Conservation (phyloP, 2,797 vertebrate genomes). For the Paguma larvata region DNA sequence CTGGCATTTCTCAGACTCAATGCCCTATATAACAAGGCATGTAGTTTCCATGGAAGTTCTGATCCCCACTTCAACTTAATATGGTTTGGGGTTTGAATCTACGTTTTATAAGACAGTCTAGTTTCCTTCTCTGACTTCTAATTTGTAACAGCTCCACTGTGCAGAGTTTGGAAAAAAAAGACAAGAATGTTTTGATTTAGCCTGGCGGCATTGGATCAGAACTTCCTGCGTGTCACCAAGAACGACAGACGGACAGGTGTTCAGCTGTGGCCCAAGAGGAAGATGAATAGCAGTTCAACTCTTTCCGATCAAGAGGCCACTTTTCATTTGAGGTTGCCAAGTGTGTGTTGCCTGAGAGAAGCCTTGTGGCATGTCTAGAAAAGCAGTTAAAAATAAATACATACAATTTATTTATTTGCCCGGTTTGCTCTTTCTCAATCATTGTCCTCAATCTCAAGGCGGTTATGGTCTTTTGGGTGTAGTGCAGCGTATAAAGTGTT, state of each 20-base stretch:
- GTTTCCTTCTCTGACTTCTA: background rate
- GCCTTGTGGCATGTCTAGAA: slow-evolving; percentile 72
- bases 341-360: slow-evolving; percentile 78
- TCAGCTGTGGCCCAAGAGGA: background rate
- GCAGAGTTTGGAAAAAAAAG: background rate
- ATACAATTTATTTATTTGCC: slow-evolving; percentile 73
- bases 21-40: background rate
- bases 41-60: background rate
- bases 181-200: slow-evolving; percentile 45
- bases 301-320: slow-evolving; percentile 68
- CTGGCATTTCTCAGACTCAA: background rate
- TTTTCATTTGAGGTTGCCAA: slow-evolving; percentile 67
- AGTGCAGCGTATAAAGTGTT: slow-evolving; percentile 71
- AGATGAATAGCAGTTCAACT: slow-evolving; percentile 16
- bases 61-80: background rate
- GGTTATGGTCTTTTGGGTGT: slow-evolving; percentile 76
- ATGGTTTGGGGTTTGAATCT: background rate
- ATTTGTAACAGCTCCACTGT: background rate
- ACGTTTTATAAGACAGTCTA: background rate
- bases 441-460: slow-evolving; percentile 68
- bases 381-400: slow-evolving; percentile 79
- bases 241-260: background rate
- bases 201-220: background rate
- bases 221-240: background rate
- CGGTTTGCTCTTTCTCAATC: slow-evolving; percentile 81